Evolutionary conservation across 2,113 vertebrate species (phyloP).

Genomic region (Pelmatolapia mariae): DNA sequence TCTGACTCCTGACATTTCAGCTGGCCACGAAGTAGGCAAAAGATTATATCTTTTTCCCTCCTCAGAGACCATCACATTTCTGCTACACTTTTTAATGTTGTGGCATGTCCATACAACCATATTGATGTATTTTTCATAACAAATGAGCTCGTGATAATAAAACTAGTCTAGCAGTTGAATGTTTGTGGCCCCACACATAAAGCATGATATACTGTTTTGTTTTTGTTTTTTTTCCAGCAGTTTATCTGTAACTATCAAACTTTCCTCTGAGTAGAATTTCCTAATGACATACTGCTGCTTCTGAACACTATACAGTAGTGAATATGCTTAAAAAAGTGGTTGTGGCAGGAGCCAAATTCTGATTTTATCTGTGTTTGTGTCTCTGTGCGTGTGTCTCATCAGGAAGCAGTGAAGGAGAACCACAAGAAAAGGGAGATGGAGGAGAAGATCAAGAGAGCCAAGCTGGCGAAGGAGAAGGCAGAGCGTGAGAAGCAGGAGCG

Average conservation of each 20-base stretch:
- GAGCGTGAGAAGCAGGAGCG: slow-evolving; percentile 91
- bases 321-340: slow-evolving; percentile 3
- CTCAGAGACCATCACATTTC: slow-evolving; percentile 4
- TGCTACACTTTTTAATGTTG: not conserved
- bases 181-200: not conserved
- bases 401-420: slow-evolving; percentile 96
- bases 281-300: slow-evolving; percentile 27
- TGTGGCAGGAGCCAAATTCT: slow-evolving; percentile 32
- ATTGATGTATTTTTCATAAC: slow-evolving; percentile 10
- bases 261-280: slow-evolving; percentile 34
- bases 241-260: slow-evolving; percentile 49
- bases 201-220: slow-evolving; percentile 35
- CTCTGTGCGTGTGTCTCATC: slow-evolving; percentile 39
- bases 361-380: slow-evolving; percentile 38
- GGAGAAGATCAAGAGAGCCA: slow-evolving; percentile 95
- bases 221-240: not conserved
- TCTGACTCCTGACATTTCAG: slow-evolving; percentile 68
- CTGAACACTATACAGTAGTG: slow-evolving; percentile 22
- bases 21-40: slow-evolving; percentile 23
- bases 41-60: slow-evolving; percentile 36
- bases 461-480: slow-evolving; percentile 95
- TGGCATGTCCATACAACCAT: not conserved
- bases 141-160: not conserved
- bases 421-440: slow-evolving; percentile 94
- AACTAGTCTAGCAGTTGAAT: not conserved